Percentiles rank a stretch among this genome's conserved stretches.
Conservation (phyloP, 2,113 vertebrate species). For the Pyxicephalus adspersus region DNA sequence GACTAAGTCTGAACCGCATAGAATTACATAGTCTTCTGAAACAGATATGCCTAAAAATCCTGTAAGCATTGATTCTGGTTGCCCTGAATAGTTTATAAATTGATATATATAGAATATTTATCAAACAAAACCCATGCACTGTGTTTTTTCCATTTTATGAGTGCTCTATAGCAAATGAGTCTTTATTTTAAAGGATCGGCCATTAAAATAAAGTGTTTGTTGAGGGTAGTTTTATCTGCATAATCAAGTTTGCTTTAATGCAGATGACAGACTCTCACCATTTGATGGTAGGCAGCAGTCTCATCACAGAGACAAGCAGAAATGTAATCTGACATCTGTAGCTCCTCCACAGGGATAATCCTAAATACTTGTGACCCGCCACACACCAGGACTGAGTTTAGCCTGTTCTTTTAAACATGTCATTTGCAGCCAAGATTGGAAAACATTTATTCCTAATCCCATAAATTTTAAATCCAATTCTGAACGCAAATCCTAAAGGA, state of each 20-base stretch:
- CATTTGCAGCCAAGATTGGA: neutral
- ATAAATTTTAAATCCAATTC: neutral
- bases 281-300: neutral
- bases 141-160: constrained; percentile 5
- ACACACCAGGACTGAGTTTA: neutral
- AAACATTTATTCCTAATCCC: neutral
- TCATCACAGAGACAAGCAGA: constrained; percentile 1
- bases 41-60: constrained; percentile 9
- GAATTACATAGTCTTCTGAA: neutral
- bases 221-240: neutral
- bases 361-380: constrained; percentile 30
- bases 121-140: neutral
- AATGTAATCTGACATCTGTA: constrained; percentile 16
- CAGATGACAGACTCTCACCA: neutral
- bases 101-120: constrained; percentile 3
- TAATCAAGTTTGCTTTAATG: constrained; percentile 10
- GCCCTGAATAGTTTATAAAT: constrained; percentile 22
- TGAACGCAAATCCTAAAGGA: neutral
- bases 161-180: neutral
- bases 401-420: neutral
- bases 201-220: neutral
- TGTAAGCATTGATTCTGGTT: neutral
- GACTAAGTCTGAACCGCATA: neutral
- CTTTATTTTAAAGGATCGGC: neutral
- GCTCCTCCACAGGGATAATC: constrained; percentile 27